Conservation (phyloP, 1,140 invertebrate genomes). For the Rhyacophila brunnea region DNA sequence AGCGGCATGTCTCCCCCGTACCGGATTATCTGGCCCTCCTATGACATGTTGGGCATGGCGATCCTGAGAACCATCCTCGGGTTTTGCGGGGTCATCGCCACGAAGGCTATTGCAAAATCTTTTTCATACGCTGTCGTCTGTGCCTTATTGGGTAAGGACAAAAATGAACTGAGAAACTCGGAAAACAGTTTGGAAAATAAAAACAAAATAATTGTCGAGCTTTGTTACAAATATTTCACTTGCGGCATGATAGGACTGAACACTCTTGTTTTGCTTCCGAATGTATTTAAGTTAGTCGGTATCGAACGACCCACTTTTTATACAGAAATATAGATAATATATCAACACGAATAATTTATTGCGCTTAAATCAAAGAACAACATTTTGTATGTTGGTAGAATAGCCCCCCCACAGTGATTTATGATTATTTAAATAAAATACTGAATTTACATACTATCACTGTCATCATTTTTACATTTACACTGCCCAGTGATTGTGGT, state of each 20-base stretch:
- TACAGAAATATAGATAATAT: conserved; percentile 82
- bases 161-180: conserved; percentile 60
- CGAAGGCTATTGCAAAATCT: conserved; percentile 67
- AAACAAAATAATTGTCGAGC: conserved; percentile 72
- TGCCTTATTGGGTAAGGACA: conserved; percentile 65
- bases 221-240: conserved; percentile 78
- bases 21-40: conserved; percentile 74
- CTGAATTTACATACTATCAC: no score
- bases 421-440: no score
- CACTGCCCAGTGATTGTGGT: no score
- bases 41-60: conserved; percentile 63
- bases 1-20: conserved; percentile 63
- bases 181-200: conserved; percentile 63
- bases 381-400: no score
- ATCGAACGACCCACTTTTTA: conserved; percentile 82
- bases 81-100: conserved; percentile 67
- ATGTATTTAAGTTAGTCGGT: conserved; percentile 70
- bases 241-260: conserved; percentile 75
- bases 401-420: no score
- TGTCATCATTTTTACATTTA: no score
- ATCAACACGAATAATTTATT: no score
- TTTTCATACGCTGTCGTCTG: conserved; percentile 68
- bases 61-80: conserved; percentile 73
- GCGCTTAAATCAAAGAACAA: no score
- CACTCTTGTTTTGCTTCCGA: conserved; percentile 74